phyloP scores from a whole-genome alignment of 2,888 invertebrate species.

The Bruchidius siliquastri region DNA sequence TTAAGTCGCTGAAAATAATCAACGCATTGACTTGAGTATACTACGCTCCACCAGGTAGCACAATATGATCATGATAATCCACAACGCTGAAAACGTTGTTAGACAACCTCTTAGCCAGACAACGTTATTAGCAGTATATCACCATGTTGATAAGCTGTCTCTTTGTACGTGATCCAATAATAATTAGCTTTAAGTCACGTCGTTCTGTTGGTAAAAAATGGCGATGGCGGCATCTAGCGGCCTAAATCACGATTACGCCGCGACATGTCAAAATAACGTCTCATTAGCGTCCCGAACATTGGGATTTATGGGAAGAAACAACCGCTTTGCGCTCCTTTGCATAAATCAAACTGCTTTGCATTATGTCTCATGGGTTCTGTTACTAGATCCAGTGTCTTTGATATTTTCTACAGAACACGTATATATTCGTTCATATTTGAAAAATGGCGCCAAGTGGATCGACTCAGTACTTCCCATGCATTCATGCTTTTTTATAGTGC shows the following conservation, averaged over 20 bases:
- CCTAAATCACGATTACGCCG: neutral
- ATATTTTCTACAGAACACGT: neutral
- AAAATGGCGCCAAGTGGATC: no score
- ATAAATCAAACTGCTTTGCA: neutral
- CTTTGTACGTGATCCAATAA: neutral
- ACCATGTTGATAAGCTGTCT: neutral
- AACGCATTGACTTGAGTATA: no score
- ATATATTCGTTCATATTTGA: no score
- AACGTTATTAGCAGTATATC: neutral
- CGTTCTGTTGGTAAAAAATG: neutral
- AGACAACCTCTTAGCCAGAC: neutral
- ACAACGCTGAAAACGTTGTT: neutral
- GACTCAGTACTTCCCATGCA: no score
- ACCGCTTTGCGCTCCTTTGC: neutral
- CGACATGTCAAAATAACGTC: neutral
- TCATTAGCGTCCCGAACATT: neutral
- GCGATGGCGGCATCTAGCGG: neutral
- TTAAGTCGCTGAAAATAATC: no score
- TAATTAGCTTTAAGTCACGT: neutral
- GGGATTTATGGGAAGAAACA: neutral
- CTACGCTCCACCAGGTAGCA: neutral
- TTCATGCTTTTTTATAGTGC: no score
- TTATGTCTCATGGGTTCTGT: neutral
- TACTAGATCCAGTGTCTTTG: neutral
- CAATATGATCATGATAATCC: neutral